Evolutionary conservation across 2,113 vertebrate genomes (phyloP), one percentile per base, ranked within the genome.

Genomic region (Todiramphus chloris): DNA sequence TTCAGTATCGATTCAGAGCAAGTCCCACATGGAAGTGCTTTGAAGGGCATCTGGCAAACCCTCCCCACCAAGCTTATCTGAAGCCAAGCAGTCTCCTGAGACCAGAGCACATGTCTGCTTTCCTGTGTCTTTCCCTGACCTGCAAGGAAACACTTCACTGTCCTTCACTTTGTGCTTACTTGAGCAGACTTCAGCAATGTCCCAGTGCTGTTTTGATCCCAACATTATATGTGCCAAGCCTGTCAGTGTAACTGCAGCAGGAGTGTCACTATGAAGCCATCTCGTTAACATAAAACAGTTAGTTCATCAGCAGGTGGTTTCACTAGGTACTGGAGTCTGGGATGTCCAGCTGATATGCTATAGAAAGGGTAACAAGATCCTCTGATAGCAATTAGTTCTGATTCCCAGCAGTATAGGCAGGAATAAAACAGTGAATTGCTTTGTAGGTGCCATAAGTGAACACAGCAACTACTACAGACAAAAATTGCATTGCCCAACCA

Each of bases 331-430:
- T n/a, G 78, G 62, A 72, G 33, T 35, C 44, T 39, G 56, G 37
- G 50, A 31, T 74, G 75, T 28, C 78, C 91, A 83, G 63, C 67
- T 64, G 77, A 84, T 69, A n/a, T 48, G 39, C 37, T 69, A 12
- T 1, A 46, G 43, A 44, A 70, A 66, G 50, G 83, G 41, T 21
- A 92, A 75, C 0, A 0, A 90, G 75, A 70, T 46, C 15, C 46
- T 88, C 51, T 58, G 78, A 37, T 30, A 56, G 80, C 77, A 93
- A 78, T 74, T 93, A 94, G 73, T 46, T 50, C 82, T 89, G 68
- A 19, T 30, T 62, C 39, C 72, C 67, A 44, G 78, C 55, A 80
- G 55, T 14, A 56, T 16, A 30, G 69, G 68, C 48, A 83, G 86
- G 51, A 85, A 35, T 9, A 73, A 85, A 50, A 15, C 41, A 86